phyloP scores from a whole-genome alignment of 2,113 vertebrate genomes.

The Himantopus leucocephalus region DNA sequence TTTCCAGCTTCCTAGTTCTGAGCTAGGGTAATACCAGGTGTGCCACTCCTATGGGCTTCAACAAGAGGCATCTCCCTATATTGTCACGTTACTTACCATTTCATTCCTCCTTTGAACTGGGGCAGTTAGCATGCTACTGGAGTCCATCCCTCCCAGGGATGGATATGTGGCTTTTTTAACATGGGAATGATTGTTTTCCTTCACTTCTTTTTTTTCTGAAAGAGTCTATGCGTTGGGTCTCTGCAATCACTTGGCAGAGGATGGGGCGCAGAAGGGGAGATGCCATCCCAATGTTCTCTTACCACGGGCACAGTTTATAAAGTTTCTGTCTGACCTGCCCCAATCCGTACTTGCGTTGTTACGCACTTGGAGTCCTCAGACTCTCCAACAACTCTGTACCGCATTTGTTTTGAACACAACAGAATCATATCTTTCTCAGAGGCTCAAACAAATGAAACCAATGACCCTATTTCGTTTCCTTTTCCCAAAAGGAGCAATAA shows the following conservation, averaged over 20 bases:
- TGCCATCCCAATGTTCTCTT: accelerated
- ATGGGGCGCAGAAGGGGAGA: background rate
- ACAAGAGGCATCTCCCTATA: background rate
- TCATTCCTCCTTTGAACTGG: background rate
- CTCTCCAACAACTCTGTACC: background rate
- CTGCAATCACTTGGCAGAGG: background rate
- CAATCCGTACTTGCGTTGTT: accelerated
- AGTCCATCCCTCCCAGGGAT: background rate
- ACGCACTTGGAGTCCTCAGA: accelerated
- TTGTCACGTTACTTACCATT: background rate
- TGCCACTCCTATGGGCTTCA: background rate
- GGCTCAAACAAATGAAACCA: background rate
- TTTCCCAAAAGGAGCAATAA: background rate
- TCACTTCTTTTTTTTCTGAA: background rate
- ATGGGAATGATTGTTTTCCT: background rate
- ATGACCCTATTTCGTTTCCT: background rate
- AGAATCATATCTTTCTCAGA: background rate
- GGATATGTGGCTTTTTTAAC: background rate
- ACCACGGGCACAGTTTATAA: background rate
- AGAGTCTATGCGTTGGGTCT: background rate
- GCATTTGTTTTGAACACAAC: background rate
- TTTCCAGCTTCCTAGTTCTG: background rate
- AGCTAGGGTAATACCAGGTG: accelerated
- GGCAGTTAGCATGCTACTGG: background rate
- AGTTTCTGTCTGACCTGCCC: background rate